phyloP scores from a whole-genome alignment of 2,888 invertebrate species.

The Tetragonisca angustula region DNA sequence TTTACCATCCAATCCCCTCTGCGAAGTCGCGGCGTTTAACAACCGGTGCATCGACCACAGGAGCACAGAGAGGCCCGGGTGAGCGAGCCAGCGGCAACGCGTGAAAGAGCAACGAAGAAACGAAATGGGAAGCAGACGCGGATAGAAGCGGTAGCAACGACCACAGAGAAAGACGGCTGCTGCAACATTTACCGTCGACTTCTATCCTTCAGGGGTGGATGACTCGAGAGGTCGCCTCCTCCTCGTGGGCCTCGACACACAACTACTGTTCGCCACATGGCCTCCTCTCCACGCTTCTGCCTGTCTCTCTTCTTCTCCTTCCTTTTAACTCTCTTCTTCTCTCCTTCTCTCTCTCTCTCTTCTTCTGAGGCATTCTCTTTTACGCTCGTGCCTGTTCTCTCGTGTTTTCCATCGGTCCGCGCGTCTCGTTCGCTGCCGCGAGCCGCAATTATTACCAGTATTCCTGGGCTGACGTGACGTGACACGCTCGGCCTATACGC shows the following conservation, averaged over 20 bases:
- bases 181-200: conserved; percentile 67
- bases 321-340: conserved; percentile 20
- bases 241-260: conserved; percentile 60
- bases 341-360: neutral
- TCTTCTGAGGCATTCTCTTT: conserved; percentile 12
- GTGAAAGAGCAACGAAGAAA: conserved; percentile 4
- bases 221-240: conserved; percentile 71
- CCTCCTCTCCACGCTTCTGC: conserved; percentile 57
- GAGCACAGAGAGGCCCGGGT: neutral
- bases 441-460: conserved; percentile 74
- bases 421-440: conserved; percentile 50
- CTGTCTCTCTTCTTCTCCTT: conserved; percentile 19
- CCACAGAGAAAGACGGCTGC: conserved; percentile 49
- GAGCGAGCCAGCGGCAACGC: neutral
- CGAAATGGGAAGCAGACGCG: conserved; percentile 12
- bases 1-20: conserved; percentile 71
- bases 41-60: conserved; percentile 62
- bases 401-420: conserved; percentile 39
- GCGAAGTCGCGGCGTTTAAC: conserved; percentile 69
- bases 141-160: conserved; percentile 35
- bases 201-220: conserved; percentile 72
- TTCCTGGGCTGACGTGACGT: conserved; percentile 75
- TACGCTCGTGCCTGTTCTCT: conserved; percentile 26
- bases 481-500: conserved; percentile 68
- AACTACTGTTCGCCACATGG: conserved; percentile 75